These are phyloP conservation scores for Watsonalla cultraria DNA, from an alignment of 2,888 invertebrate genomes.

Conservation along the genomic window DNA sequence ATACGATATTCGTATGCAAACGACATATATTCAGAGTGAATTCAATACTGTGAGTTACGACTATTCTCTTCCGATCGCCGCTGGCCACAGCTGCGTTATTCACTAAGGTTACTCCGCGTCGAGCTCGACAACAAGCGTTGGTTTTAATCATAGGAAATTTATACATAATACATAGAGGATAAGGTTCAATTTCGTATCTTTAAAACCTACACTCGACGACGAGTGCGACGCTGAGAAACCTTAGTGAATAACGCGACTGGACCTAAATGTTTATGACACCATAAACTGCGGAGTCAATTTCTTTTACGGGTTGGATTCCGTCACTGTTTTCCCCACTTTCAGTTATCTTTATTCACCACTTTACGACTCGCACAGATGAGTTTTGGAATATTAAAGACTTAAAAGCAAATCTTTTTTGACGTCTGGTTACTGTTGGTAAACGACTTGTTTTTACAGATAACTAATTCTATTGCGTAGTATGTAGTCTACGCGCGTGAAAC, in stretches of 20 bases:
- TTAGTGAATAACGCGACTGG: no score
- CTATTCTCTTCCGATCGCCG: constrained; percentile 19
- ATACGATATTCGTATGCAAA: no score
- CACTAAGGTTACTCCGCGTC: no score
- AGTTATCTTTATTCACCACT: constrained; percentile 58
- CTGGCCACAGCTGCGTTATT: no score
- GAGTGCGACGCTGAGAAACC: no score
- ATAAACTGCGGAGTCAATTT: constrained; percentile 55
- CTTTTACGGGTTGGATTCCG: constrained; percentile 64
- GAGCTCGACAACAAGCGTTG: no score
- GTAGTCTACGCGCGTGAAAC: no score
- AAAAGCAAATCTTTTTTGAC: not conserved
- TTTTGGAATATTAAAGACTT: constrained; percentile 38
- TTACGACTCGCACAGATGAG: constrained; percentile 55
- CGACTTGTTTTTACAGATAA: not conserved
- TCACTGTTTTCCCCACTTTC: constrained; percentile 45
- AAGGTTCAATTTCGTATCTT: no score
- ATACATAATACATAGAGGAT: no score
- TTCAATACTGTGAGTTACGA: constrained; percentile 4
- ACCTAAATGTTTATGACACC: constrained; percentile 46
- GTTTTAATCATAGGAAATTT: no score
- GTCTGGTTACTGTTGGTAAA: not conserved
- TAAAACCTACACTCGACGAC: no score
- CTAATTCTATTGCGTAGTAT: no score
- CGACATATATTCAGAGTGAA: not conserved